Percentiles rank a stretch among this genome's conserved stretches.
Evolutionary conservation across 2,888 invertebrate genomes (phyloP).

Genomic region (Stenurella melanura): DNA sequence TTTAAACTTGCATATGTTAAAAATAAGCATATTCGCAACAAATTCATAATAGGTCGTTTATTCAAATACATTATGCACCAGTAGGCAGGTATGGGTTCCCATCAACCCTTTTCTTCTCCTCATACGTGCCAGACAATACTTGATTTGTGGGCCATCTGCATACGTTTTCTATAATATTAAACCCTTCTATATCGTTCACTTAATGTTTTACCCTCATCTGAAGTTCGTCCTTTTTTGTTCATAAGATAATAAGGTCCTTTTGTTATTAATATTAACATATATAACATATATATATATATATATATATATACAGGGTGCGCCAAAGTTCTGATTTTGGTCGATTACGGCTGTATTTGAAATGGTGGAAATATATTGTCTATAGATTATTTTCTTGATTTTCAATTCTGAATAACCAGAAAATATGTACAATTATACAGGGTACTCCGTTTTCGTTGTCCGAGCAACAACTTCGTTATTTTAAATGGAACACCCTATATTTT

Average conservation of each 20-base stretch:
- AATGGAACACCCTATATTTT: no score
- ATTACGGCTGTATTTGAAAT: no score
- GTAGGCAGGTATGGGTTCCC: constrained; percentile 69
- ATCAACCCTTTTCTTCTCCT: constrained; percentile 64
- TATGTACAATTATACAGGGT: no score
- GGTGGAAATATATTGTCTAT: no score
- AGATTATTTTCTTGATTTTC: no score
- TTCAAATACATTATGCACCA: constrained; percentile 70
- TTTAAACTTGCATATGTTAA: constrained; percentile 63
- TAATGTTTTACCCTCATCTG: constrained; percentile 56
- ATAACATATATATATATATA: no score
- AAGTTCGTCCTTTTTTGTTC: constrained; percentile 62
- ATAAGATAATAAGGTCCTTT: constrained; percentile 61
- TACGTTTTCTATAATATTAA: constrained; percentile 53
- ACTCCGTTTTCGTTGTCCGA: no score
- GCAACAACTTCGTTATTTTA: no score
- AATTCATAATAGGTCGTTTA: constrained; percentile 67
- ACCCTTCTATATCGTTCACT: constrained; percentile 49
- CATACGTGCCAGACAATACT: constrained; percentile 68
- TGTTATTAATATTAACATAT: constrained; percentile 38
- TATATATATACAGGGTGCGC: no score
- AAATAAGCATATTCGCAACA: constrained; percentile 69
- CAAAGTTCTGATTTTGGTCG: no score
- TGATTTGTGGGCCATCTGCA: constrained; percentile 72
- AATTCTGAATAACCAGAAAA: no score